Conservation (phyloP, 2,113 vertebrate genomes). For the Zingel zingel region DNA sequence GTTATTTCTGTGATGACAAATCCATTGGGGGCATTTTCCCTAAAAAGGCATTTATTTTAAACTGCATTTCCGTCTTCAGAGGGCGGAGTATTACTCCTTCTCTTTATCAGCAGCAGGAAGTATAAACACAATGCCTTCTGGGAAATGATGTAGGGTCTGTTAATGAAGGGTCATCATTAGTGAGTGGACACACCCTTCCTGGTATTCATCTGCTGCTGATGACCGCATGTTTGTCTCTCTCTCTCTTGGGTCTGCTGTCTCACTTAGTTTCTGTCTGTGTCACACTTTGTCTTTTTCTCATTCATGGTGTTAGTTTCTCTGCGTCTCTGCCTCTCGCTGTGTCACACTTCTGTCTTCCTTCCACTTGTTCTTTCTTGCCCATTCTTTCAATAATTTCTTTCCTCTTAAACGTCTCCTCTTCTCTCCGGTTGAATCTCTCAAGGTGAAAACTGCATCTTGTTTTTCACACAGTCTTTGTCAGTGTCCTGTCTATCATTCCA, state of each 20-base stretch:
- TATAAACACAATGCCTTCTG: constrained; percentile 78
- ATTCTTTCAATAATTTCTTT: neutral
- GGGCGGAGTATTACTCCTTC: constrained; percentile 7
- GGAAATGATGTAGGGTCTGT: constrained; percentile 66
- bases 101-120: constrained; percentile 78
- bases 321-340: neutral
- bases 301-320: neutral
- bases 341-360: neutral
- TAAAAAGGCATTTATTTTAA: constrained; percentile 59
- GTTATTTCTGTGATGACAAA: constrained; percentile 31
- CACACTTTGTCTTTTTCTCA: neutral
- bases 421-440: neutral
- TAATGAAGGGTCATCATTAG: constrained; percentile 74
- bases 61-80: constrained; percentile 36
- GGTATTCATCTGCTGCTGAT: constrained; percentile 53
- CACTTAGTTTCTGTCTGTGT: neutral
- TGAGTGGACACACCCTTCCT: constrained; percentile 81
- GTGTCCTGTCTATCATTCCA: constrained; percentile 31
- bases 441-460: neutral
- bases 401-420: constrained; percentile 9
- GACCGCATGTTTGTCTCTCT: constrained; percentile 2
- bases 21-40: constrained; percentile 19
- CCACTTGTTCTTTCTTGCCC: neutral
- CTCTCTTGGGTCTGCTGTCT: neutral
- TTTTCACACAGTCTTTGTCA: constrained; percentile 55